These are phyloP conservation scores for Harpalus rubripes DNA, from an alignment of 2,888 invertebrate species.

Conservation along the genomic window DNA sequence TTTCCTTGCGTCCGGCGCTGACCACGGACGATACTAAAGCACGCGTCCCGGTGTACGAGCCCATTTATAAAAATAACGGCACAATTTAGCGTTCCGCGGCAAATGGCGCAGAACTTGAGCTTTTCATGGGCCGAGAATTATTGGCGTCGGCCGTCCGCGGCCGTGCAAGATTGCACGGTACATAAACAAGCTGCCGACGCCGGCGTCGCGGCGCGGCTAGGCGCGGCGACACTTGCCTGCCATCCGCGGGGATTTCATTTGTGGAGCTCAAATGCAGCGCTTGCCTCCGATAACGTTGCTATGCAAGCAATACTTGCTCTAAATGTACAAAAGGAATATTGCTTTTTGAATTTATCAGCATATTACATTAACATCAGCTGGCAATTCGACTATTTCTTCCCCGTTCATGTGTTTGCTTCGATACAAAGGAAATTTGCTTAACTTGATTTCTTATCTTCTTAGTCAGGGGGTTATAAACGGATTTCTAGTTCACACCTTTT, in stretches of 20 bases:
- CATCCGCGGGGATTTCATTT: conserved; percentile 49
- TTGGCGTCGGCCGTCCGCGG: conserved; percentile 60
- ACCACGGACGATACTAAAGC: conserved; percentile 58
- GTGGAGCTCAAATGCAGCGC: conserved; percentile 32
- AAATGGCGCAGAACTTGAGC: conserved; percentile 66
- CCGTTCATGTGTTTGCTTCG: conserved; percentile 22
- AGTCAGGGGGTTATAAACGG: neutral
- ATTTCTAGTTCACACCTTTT: neutral
- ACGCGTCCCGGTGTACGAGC: conserved; percentile 37
- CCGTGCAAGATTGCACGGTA: conserved; percentile 64
- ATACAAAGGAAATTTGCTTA: conserved; percentile 37
- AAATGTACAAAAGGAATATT: conserved; percentile 51
- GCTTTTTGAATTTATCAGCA: conserved; percentile 45
- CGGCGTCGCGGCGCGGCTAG: neutral
- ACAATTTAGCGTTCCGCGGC: conserved; percentile 64
- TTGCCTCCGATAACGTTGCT: conserved; percentile 20
- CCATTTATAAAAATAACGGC: conserved; percentile 65
- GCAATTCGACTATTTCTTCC: conserved; percentile 26
- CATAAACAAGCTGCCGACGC: conserved; percentile 60
- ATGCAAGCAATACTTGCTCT: conserved; percentile 34
- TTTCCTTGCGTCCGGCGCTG: conserved; percentile 64
- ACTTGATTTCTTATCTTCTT: conserved; percentile 35
- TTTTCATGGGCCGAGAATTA: conserved; percentile 66
- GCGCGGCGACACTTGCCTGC: neutral
- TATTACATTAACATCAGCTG: conserved; percentile 50